Percentiles rank a stretch among this genome's conserved stretches.
Conservation (phyloP, 2,888 invertebrate species). For the Mythimna lalbum region DNA sequence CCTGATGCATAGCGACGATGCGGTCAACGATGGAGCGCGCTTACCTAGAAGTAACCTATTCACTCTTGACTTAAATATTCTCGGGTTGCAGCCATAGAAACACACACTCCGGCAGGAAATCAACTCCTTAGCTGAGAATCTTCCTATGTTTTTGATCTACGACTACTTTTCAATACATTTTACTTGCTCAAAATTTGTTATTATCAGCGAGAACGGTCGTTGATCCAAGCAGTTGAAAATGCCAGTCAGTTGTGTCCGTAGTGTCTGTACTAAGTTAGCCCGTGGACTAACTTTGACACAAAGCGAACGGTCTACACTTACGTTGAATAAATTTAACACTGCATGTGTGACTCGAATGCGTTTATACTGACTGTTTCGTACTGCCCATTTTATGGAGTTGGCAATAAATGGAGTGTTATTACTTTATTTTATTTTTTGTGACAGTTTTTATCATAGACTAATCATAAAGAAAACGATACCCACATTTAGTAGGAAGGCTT, state of each 20-base stretch:
- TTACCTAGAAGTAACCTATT: no score
- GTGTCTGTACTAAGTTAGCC: slow-evolving; percentile 50
- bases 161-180: neutral
- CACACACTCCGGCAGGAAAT: no score
- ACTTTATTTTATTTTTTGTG: neutral
- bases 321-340: slow-evolving; percentile 71
- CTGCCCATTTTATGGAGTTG: slow-evolving; percentile 40
- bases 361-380: slow-evolving; percentile 54
- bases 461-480: neutral
- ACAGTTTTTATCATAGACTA: neutral
- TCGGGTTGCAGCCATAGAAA: no score
- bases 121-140: no score
- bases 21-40: no score
- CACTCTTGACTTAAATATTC: no score
- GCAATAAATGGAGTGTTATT: slow-evolving; percentile 14
- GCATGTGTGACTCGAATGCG: slow-evolving; percentile 72
- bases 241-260: slow-evolving; percentile 49
- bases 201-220: slow-evolving; percentile 16
- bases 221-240: slow-evolving; percentile 59
- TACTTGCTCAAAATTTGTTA: neutral
- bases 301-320: slow-evolving; percentile 71
- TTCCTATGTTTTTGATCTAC: no score
- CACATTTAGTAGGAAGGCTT: no score
- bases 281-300: slow-evolving; percentile 69
- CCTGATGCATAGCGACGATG: no score